These are phyloP conservation scores for Drosophila sulfurigaster DNA, from an alignment of 1,140 invertebrate species.

Conservation along the genomic window DNA sequence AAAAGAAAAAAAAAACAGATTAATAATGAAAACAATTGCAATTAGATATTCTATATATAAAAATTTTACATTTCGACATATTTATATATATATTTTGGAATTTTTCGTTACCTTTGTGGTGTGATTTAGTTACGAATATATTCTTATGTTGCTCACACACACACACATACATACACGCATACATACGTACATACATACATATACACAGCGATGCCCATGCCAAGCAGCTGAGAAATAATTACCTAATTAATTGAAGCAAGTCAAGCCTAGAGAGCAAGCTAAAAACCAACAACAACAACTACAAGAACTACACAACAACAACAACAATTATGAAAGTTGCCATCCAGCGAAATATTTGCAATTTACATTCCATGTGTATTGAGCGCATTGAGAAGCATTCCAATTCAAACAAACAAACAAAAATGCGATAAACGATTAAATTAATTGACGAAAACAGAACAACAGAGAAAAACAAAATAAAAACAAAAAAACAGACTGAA, in stretches of 20 bases:
- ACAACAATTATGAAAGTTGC: conserved; percentile 78
- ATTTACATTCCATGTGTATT: conserved; percentile 56
- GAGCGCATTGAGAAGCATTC: conserved; percentile 24
- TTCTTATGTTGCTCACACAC: conserved; percentile 21
- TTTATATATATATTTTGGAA: neutral
- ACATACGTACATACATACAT: conserved; percentile 20
- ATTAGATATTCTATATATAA: conserved; percentile 80
- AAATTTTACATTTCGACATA: conserved; percentile 63
- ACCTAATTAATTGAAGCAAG: conserved; percentile 8
- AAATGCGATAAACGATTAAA: conserved; percentile 28
- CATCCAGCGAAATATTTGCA: conserved; percentile 81
- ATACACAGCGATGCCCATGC: conserved; percentile 40
- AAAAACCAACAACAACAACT: conserved; percentile 54
- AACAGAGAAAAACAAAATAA: conserved; percentile 44
- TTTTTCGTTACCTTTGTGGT: conserved; percentile 10
- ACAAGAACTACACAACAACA: conserved; percentile 41
- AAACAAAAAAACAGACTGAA: conserved; percentile 74
- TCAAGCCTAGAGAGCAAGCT: conserved; percentile 43
- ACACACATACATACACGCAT: conserved; percentile 12
- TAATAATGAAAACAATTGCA: conserved; percentile 57
- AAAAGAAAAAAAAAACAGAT: conserved; percentile 32
- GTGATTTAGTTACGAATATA: conserved; percentile 19
- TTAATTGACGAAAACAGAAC: conserved; percentile 33
- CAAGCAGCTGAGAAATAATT: conserved; percentile 30
- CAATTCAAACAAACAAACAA: neutral